These are phyloP conservation scores for Lordiphosa collinella DNA, from an alignment of 1,140 invertebrate species.

Conservation along the genomic window DNA sequence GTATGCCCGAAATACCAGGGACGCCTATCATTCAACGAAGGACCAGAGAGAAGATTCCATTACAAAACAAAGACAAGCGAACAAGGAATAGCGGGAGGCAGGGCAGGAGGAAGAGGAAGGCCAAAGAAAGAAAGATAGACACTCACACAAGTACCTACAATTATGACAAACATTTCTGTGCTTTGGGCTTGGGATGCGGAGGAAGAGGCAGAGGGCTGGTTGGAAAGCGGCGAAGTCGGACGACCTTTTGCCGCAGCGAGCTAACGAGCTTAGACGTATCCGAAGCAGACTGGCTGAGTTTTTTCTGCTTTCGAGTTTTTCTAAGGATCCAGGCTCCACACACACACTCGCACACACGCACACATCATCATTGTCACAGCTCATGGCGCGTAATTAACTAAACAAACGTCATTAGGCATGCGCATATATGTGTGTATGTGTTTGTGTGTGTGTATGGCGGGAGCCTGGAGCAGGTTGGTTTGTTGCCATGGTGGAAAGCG, in stretches of 20 bases:
- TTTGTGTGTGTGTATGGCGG: conserved; percentile 3
- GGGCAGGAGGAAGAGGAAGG: background rate
- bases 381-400: conserved; percentile 78
- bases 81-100: background rate
- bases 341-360: conserved; percentile 5
- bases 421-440: conserved; percentile 33
- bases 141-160: conserved; percentile 64
- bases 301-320: conserved; percentile 25
- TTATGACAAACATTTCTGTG: conserved; percentile 69
- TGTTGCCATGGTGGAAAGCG: conserved; percentile 1
- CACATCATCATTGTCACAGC: conserved; percentile 72
- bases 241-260: conserved; percentile 58
- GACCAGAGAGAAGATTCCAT: conserved; percentile 43
- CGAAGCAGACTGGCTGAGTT: conserved; percentile 9
- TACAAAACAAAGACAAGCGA: conserved; percentile 46
- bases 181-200: conserved; percentile 12
- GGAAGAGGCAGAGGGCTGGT: background rate
- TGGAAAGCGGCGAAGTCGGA: conserved; percentile 19
- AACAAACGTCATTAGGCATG: conserved; percentile 77
- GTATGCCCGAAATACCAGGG: conserved; percentile 19
- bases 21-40: conserved; percentile 42
- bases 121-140: conserved; percentile 1
- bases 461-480: conserved; percentile 32
- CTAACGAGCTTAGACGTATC: conserved; percentile 61
- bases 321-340: conserved; percentile 18